Percentiles rank a stretch among this genome's conserved stretches.
Evolutionary conservation across 1,140 invertebrate species (phyloP).

Genomic region (Vanessa tameamea): DNA sequence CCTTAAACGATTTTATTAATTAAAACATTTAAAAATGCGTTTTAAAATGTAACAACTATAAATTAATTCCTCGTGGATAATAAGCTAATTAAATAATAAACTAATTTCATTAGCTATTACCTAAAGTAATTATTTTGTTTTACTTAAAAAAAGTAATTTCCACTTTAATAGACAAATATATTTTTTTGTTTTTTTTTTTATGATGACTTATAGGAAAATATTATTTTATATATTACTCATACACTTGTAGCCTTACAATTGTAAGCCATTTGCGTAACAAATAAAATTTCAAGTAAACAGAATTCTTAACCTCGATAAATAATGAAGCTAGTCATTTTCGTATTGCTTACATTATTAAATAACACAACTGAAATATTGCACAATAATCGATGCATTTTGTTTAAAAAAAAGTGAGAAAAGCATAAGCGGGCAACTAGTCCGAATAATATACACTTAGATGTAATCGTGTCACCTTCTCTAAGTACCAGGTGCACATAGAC

Average conservation of each 20-base stretch:
- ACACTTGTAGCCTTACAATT: too few species aligned
- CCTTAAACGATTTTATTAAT: background rate
- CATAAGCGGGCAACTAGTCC: background rate
- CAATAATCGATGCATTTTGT: background rate
- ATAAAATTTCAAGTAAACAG: background rate
- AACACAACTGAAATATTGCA: background rate
- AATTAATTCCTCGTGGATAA: background rate
- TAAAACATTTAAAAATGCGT: background rate
- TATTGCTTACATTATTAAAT: background rate
- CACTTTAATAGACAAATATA: too few species aligned
- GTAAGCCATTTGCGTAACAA: background rate
- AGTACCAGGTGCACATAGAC: constrained; percentile 71
- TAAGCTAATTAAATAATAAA: too few species aligned
- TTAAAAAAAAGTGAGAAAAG: background rate
- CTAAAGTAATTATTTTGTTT: too few species aligned
- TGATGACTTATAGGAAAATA: too few species aligned
- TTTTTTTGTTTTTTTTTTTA: too few species aligned
- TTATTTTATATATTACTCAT: too few species aligned
- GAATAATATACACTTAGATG: constrained; percentile 25
- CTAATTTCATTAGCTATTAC: too few species aligned
- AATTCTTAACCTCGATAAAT: constrained; percentile 5
- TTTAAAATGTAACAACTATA: background rate
- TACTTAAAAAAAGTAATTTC: too few species aligned
- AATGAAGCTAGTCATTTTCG: background rate
- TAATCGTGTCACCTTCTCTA: constrained; percentile 49